These are phyloP conservation scores for Heliconius ismenius DNA, from an alignment of 2,888 invertebrate species.

Conservation along the genomic window DNA sequence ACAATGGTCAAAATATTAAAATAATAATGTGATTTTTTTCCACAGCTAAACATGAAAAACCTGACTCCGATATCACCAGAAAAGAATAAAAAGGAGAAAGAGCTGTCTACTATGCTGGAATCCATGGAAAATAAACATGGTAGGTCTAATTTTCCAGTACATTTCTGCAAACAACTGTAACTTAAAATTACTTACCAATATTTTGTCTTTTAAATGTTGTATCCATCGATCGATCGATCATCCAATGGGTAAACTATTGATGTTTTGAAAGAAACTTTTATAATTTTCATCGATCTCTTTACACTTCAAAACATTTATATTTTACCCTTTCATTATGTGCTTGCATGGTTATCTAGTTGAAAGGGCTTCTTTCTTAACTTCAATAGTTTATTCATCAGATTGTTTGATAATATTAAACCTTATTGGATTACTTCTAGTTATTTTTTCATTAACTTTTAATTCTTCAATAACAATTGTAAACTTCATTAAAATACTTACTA, in stretches of 20 bases:
- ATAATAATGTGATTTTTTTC: conserved; percentile 33
- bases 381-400: conserved; percentile 88
- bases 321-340: conserved; percentile 80
- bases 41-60: conserved; percentile 83
- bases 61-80: conserved; percentile 82
- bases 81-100: conserved; percentile 86
- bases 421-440: not conserved
- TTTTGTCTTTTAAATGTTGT: conserved; percentile 25
- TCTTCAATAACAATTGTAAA: not conserved
- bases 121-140: conserved; percentile 93
- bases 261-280: conserved; percentile 69
- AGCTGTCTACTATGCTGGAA: conserved; percentile 87
- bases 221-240: conserved; percentile 42
- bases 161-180: not conserved
- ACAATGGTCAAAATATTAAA: no score
- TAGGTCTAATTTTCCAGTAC: conserved; percentile 68
- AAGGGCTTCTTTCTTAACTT: conserved; percentile 75
- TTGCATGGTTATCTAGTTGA: conserved; percentile 73
- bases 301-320: conserved; percentile 78
- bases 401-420: conserved; percentile 56
- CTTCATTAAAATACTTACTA: not conserved
- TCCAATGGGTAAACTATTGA: conserved; percentile 81
- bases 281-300: conserved; percentile 43
- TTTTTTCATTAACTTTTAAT: not conserved
- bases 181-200: not conserved